A percentile compares a stretch with the other conserved stretches of the same genome.
Conservation (phyloP, 2,113 vertebrate genomes). For the Ardeotis arabs region DNA sequence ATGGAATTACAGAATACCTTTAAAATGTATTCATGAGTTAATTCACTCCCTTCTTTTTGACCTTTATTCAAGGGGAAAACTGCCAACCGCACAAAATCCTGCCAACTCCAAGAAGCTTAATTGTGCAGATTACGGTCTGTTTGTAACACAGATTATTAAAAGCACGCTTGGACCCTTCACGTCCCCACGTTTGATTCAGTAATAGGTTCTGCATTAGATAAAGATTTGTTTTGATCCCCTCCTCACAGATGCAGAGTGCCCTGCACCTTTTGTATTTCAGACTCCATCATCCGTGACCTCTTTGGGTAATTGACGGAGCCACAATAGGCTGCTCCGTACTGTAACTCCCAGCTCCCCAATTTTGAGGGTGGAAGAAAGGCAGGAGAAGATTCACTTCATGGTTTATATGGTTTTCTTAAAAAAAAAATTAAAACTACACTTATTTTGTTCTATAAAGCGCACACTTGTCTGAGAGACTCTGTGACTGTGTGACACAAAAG, state of each 20-base stretch:
- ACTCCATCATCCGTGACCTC: neutral
- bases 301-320: neutral
- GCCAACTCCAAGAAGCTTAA: constrained; percentile 66
- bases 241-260: neutral
- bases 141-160: constrained; percentile 72
- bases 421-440: neutral
- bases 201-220: constrained; percentile 54
- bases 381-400: neutral
- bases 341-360: neutral
- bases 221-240: constrained; percentile 56
- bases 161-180: constrained; percentile 50
- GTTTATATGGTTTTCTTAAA: neutral
- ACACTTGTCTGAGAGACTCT: neutral
- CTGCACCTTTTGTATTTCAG: constrained; percentile 37
- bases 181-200: neutral
- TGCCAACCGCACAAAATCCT: constrained; percentile 61
- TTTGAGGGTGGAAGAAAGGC: neutral
- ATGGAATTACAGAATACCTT: neutral
- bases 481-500: neutral
- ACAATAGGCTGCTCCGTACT: neutral
- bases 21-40: neutral
- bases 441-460: neutral
- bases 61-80: constrained; percentile 61
- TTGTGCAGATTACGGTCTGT: constrained; percentile 64
- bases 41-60: constrained; percentile 42